These are phyloP conservation scores for Perca fluviatilis DNA, from an alignment of 2,113 vertebrate genomes.

Conservation along the genomic window DNA sequence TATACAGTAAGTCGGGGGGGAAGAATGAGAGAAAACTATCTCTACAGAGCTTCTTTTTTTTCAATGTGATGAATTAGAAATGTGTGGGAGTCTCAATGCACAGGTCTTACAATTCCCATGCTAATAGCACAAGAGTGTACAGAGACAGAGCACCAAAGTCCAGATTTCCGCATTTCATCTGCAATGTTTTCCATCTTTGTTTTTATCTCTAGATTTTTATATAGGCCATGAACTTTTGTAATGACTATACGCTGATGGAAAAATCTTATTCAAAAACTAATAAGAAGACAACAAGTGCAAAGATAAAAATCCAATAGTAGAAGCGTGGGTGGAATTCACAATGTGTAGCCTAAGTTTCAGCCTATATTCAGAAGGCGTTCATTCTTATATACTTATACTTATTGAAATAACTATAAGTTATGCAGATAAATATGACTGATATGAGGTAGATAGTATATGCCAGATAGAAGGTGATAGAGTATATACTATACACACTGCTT, in stretches of 20 bases:
- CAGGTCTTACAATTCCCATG: slow-evolving; percentile 66
- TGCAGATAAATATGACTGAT: slow-evolving; percentile 20
- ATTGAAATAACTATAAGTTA: slow-evolving; percentile 11
- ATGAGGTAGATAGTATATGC: background rate
- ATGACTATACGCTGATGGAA: slow-evolving; percentile 56
- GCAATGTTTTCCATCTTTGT: slow-evolving; percentile 53
- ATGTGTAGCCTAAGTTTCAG: background rate
- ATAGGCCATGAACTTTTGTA: slow-evolving; percentile 58
- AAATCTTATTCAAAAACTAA: slow-evolving; percentile 53
- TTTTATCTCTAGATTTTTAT: slow-evolving; percentile 61
- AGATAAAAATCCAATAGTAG: slow-evolving; percentile 66
- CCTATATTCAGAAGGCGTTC: slow-evolving; percentile 9
- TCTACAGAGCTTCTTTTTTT: slow-evolving; percentile 50
- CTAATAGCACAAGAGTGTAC: slow-evolving; percentile 55
- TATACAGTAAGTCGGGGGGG: slow-evolving; percentile 53
- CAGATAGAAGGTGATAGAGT: background rate
- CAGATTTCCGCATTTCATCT: slow-evolving; percentile 62
- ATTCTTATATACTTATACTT: slow-evolving; percentile 35
- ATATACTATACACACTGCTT: background rate
- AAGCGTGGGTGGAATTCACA: slow-evolving; percentile 55
- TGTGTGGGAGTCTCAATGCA: slow-evolving; percentile 73
- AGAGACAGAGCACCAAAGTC: slow-evolving; percentile 45
- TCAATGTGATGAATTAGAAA: slow-evolving; percentile 76
- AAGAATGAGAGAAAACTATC: slow-evolving; percentile 32
- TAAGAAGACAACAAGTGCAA: slow-evolving; percentile 37